A percentile compares a stretch with the other conserved stretches of the same genome.
phyloP scores from a whole-genome alignment of 2,113 vertebrate genomes.

The Paramormyrops kingsleyae region DNA sequence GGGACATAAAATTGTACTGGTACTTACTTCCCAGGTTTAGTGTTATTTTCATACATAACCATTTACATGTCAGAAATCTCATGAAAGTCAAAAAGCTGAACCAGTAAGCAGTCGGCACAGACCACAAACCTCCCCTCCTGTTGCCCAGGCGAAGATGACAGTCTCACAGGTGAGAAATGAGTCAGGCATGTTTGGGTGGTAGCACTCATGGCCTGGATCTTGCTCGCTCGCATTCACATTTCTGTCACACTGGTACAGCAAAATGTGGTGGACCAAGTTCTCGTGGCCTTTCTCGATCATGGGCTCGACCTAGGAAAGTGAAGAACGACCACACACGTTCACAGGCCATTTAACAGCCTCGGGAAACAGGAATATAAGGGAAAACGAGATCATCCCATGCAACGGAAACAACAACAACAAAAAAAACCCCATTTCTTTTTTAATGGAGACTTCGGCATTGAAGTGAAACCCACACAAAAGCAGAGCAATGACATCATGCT shows the following conservation, averaged over 20 bases:
- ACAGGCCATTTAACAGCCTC: neutral
- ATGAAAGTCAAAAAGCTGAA: neutral
- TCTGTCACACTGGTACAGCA: conserved; percentile 78
- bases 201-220: conserved; percentile 72
- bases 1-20: neutral
- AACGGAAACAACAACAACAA: neutral
- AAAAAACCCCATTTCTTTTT: conserved; percentile 9
- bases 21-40: neutral
- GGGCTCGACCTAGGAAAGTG: conserved; percentile 64
- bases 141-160: conserved; percentile 78
- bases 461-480: conserved; percentile 37
- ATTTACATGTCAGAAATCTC: neutral
- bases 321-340: neutral
- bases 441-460: conserved; percentile 27
- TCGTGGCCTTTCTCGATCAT: conserved; percentile 75
- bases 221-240: conserved; percentile 63
- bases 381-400: neutral
- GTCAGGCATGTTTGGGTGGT: conserved; percentile 82
- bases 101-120: conserved; percentile 24
- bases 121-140: conserved; percentile 80
- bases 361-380: neutral
- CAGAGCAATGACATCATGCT: conserved; percentile 18
- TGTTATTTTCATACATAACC: neutral
- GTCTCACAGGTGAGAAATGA: conserved; percentile 76
- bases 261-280: conserved; percentile 74